phyloP scores from a whole-genome alignment of 2,113 vertebrate genomes.

The Catagonus wagneri region DNA sequence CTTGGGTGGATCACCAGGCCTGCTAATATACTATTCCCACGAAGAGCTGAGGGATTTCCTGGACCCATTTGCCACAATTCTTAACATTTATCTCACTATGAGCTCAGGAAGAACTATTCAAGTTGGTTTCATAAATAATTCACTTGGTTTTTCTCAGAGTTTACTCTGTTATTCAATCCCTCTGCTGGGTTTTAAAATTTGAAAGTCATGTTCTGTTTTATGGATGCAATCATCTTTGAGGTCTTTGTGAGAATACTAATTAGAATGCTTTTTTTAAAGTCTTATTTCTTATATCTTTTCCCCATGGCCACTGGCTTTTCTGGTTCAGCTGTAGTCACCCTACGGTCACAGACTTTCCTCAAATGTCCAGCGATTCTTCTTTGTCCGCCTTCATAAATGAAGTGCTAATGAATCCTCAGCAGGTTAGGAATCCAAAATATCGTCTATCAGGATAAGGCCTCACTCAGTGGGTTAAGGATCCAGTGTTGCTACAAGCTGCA shows the following conservation, averaged over 20 bases:
- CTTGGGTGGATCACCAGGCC: neutral
- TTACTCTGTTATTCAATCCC: slow-evolving; percentile 17
- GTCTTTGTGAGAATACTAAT: neutral
- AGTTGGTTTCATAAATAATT: slow-evolving; percentile 50
- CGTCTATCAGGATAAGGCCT: too few relatives aligned
- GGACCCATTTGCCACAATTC: neutral
- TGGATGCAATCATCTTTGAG: neutral
- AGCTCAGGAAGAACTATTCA: neutral
- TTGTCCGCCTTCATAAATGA: neutral
- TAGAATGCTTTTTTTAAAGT: neutral
- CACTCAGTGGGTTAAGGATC: too few relatives aligned
- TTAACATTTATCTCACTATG: neutral
- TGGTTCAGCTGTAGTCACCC: neutral
- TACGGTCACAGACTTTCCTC: neutral
- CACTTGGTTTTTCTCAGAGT: neutral
- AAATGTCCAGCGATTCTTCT: rapidly evolving
- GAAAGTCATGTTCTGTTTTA: slow-evolving; percentile 12
- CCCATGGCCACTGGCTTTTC: neutral
- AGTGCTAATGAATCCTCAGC: neutral
- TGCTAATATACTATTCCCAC: neutral
- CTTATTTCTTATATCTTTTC: neutral
- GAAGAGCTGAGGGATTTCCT: neutral
- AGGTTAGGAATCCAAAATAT: too few relatives aligned
- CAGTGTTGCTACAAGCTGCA: too few relatives aligned
- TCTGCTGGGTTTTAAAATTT: slow-evolving; percentile 37